Conservation (phyloP, 2,797 vertebrate genomes). For the Psittacula echo region DNA sequence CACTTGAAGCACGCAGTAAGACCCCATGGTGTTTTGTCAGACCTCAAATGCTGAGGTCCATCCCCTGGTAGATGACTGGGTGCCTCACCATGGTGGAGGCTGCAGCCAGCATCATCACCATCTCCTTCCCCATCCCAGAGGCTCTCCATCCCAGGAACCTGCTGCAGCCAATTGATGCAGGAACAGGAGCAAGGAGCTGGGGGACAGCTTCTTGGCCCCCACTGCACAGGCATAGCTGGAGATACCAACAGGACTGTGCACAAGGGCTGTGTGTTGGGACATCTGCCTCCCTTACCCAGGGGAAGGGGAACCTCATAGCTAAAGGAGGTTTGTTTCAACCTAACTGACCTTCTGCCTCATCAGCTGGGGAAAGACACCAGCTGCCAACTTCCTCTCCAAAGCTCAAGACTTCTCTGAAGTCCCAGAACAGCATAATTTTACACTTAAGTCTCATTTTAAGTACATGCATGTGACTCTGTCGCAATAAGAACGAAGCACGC, state of each 20-base stretch:
- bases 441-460: neutral
- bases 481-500: rapidly evolving
- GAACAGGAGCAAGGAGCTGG: neutral
- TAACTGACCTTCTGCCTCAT: neutral
- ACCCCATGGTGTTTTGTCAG: neutral
- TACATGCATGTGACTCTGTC: rapidly evolving
- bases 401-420: neutral
- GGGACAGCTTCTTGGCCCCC: neutral
- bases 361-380: neutral
- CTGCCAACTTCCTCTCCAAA: neutral
- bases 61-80: rapidly evolving
- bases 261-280: neutral
- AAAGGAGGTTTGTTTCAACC: neutral
- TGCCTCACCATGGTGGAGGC: neutral
- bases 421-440: neutral
- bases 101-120: neutral
- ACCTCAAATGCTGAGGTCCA: neutral
- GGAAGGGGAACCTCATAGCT: neutral
- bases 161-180: neutral
- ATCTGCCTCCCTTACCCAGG: neutral
- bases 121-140: neutral
- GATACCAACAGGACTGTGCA: neutral
- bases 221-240: neutral
- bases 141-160: neutral
- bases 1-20: neutral